Percentiles rank a stretch among this genome's conserved stretches.
Evolutionary conservation across 2,888 invertebrate genomes (phyloP).

Genomic region (Drepana falcataria): DNA sequence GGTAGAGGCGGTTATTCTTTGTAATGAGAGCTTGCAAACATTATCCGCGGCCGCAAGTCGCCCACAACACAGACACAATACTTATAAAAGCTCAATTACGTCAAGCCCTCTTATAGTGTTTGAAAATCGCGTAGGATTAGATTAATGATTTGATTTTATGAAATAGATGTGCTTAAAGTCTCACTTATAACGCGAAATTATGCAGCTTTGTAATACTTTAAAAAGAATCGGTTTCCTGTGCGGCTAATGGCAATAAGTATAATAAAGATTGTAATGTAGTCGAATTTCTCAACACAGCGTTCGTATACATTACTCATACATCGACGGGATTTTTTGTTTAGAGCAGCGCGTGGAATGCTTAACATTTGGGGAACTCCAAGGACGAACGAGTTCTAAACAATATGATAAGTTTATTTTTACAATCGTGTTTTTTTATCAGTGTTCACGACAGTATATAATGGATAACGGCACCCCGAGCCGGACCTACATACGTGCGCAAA

Average conservation of each 20-base stretch:
- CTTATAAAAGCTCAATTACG: not conserved
- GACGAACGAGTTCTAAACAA: conserved; percentile 13
- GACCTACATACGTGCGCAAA: conserved; percentile 35
- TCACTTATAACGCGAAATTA: conserved; percentile 3
- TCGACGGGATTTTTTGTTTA: conserved; percentile 18
- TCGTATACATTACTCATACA: conserved; percentile 31
- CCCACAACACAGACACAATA: conserved; percentile 18
- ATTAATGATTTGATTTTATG: conserved; percentile 11
- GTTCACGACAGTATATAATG: conserved; percentile 13
- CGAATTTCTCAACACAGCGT: conserved; percentile 36
- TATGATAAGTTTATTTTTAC: conserved; percentile 10
- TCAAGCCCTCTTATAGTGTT: conserved; percentile 2
- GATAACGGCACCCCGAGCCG: conserved; percentile 41
- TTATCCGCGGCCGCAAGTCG: conserved; percentile 16
- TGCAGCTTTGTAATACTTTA: conserved; percentile 6
- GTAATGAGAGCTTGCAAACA: conserved; percentile 8
- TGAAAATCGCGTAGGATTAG: conserved; percentile 22
- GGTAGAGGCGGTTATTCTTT: not conserved
- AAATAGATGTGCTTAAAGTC: not conserved
- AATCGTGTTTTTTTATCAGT: conserved; percentile 9
- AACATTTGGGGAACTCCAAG: conserved; percentile 30
- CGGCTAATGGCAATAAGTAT: conserved; percentile 17
- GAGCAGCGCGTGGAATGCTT: conserved; percentile 18
- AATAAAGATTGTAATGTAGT: conserved; percentile 17
- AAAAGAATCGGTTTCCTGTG: conserved; percentile 15